Percentiles rank a stretch among this genome's conserved stretches.
These are phyloP conservation scores for Acrobasis suavella DNA, from an alignment of 2,888 invertebrate species.

Conservation along the genomic window DNA sequence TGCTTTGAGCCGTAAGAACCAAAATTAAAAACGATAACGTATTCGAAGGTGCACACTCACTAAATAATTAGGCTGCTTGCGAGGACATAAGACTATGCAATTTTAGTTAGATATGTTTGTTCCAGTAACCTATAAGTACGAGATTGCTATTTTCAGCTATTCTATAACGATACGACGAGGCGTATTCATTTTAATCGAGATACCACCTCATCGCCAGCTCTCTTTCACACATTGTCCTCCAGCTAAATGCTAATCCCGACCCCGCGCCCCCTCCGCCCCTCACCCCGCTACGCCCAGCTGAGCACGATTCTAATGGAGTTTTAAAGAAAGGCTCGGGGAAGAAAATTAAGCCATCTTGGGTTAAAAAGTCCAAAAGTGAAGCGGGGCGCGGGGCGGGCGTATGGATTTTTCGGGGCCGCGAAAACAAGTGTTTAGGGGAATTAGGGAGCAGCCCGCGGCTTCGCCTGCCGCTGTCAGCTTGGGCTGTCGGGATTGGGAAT, in stretches of 20 bases:
- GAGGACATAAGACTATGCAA: too few species aligned
- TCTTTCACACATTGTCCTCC: slow-evolving; percentile 17
- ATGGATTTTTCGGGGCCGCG: slow-evolving; percentile 67
- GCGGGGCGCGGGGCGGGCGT: slow-evolving; percentile 45
- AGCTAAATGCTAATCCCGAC: slow-evolving; percentile 29
- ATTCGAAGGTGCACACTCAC: neutral
- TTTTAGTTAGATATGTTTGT: too few species aligned
- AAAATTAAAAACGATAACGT: too few species aligned
- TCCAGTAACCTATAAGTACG: too few species aligned
- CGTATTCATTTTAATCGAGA: neutral
- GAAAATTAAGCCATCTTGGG: slow-evolving; percentile 78
- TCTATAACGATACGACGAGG: neutral
- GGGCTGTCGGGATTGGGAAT: neutral
- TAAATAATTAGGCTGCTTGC: too few species aligned
- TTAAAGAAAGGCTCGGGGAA: slow-evolving; percentile 62
- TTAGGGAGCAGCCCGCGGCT: neutral
- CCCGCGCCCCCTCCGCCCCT: slow-evolving; percentile 29
- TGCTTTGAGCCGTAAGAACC: too few species aligned
- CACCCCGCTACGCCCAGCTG: slow-evolving; percentile 38
- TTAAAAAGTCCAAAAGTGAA: slow-evolving; percentile 72
- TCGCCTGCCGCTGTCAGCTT: neutral
- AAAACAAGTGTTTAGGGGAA: slow-evolving; percentile 59
- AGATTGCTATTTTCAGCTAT: neutral
- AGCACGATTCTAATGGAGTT: slow-evolving; percentile 64
- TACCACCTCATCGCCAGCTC: neutral